Evolutionary conservation across 2,113 vertebrate genomes (phyloP), one percentile per base, ranked within the genome.

Genomic region (Corythoichthys intestinalis): DNA sequence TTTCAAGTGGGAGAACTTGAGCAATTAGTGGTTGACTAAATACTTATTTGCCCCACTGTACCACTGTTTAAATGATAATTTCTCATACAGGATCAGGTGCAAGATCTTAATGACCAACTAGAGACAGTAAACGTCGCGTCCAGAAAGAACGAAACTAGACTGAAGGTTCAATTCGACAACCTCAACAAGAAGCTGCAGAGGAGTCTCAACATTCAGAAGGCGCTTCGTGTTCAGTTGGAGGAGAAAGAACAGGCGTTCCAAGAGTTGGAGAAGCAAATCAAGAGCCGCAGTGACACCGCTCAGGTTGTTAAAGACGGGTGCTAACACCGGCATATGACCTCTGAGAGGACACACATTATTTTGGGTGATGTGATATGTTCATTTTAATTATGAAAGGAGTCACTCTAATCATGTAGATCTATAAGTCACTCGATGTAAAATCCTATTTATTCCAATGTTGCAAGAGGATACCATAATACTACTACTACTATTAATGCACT

Each of bases 91-190:
- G 72, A 69, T 54, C 92, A 85, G 49, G 69, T 96, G 78, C 93
- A 95, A 78, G 94, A 96, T 59, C 90, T 98, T 66, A 94, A 72
- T 65, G 92, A 95, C 69, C 94, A 95, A 60, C 90, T 95, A 66
- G 85, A 91, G 73, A 89, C 87, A 72, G 82, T 94, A 38, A 97
- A 93, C 79, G 94, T 98, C 57, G 87, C 86, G 4, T 78, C 92
- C 69, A 95, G 89, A 88, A 63, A 65, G 66, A 92, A 82, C 49
- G 96, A 98, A 84, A 86, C 57, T 61, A 74, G 73, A n/a, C 84
- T 97, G 53, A 93, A 80, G 57, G 88, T 92, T 54, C 90, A 97
- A 79, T 69, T 88, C 48, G 92, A 95, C 62, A 79, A 78, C 17
- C 77, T 98, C 81, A 94, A 87, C 72, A 91, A 86, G 75, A 93